phyloP scores from a whole-genome alignment of 2,113 vertebrate genomes.

The Naja naja region DNA sequence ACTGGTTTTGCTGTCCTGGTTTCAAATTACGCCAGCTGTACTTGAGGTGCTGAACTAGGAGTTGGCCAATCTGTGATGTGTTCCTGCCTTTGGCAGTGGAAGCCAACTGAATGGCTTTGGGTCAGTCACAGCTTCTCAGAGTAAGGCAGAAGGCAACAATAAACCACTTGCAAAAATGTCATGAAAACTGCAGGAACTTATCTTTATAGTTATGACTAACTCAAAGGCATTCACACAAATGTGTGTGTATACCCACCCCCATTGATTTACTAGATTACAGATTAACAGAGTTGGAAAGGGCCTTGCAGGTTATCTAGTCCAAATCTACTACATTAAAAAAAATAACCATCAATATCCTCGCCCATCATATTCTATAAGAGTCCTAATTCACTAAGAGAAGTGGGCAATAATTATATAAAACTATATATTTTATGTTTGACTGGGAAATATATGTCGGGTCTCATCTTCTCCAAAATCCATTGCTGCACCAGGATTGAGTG shows the following conservation, averaged over 20 bases:
- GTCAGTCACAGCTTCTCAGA: not conserved
- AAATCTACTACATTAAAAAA: not conserved
- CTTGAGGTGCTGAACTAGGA: not conserved
- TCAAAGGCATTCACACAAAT: not conserved
- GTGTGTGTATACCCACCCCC: rapidly evolving
- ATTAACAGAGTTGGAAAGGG: too few species aligned
- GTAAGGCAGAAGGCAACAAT: not conserved
- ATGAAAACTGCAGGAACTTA: not conserved
- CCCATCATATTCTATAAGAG: not conserved
- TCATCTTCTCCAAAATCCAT: not conserved
- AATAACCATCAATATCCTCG: not conserved
- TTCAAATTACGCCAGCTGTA: not conserved
- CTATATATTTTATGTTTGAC: not conserved
- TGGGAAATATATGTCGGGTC: not conserved
- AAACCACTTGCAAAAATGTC: not conserved
- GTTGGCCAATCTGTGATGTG: not conserved
- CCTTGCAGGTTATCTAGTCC: too few species aligned
- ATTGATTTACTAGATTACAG: not conserved
- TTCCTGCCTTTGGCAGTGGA: not conserved
- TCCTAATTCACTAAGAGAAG: not conserved
- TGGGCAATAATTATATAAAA: not conserved
- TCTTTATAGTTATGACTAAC: not conserved
- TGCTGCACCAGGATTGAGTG: not conserved
- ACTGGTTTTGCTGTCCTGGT: not conserved
- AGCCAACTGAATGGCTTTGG: not conserved